Percentiles rank a stretch among this genome's conserved stretches.
These are phyloP conservation scores for Gorsachius goisagi DNA, from an alignment of 2,113 vertebrate genomes.

Conservation along the genomic window DNA sequence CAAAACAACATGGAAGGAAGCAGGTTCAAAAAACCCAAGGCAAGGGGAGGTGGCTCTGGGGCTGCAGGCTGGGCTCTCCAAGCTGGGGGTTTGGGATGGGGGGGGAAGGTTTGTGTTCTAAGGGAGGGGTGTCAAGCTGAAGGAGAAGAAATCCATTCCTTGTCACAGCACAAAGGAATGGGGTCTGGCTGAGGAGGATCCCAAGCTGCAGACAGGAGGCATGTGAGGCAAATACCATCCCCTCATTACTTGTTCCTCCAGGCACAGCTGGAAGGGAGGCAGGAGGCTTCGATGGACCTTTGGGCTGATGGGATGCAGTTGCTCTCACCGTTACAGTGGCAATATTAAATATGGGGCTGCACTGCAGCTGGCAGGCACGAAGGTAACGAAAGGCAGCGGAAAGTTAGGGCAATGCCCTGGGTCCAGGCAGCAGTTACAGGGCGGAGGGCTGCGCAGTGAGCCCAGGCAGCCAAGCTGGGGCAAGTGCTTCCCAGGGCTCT, in stretches of 20 bases:
- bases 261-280: neutral
- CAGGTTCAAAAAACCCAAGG: neutral
- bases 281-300: no score
- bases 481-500: no score
- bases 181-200: neutral
- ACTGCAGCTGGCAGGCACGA: fast-evolving
- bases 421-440: fast-evolving
- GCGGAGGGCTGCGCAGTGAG: fast-evolving
- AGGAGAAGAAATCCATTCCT: neutral
- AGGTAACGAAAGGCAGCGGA: fast-evolving
- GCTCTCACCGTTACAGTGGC: no score
- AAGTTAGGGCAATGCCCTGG: no score
- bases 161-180: neutral
- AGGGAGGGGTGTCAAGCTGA: no score
- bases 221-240: neutral
- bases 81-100: neutral
- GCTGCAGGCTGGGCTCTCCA: neutral
- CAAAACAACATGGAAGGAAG: fast-evolving
- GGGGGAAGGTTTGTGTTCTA: neutral
- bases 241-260: neutral
- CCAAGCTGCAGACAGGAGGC: neutral
- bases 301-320: neutral
- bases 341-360: fast-evolving
- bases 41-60: neutral
- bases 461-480: no score